Conservation (phyloP, 1,140 invertebrate species). For the Neelides sp. region DNA sequence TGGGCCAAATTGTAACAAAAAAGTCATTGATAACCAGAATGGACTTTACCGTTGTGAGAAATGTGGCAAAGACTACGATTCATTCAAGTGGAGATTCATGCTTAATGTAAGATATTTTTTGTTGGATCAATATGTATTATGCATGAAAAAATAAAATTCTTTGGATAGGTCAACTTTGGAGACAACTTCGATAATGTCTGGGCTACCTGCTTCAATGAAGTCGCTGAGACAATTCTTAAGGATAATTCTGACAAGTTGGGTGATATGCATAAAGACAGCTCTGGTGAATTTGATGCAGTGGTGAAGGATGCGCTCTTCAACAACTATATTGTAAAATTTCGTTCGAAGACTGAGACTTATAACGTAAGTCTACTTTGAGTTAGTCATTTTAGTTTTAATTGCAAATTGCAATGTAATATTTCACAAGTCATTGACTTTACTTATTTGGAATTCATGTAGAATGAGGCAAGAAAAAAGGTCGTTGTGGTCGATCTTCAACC, state of each 20-base stretch:
- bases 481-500: conserved; percentile 51
- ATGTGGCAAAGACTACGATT: conserved; percentile 67
- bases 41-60: conserved; percentile 88
- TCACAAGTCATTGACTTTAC: background rate
- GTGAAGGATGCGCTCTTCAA: conserved; percentile 64
- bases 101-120: conserved; percentile 49
- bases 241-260: conserved; percentile 66
- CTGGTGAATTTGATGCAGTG: conserved; percentile 45
- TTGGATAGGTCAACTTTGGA: conserved; percentile 52
- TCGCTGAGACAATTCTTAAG: conserved; percentile 66
- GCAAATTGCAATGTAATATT: conserved; percentile 11
- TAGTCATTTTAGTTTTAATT: conserved; percentile 6
- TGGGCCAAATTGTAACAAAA: conserved; percentile 76
- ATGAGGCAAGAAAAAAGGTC: conserved; percentile 68
- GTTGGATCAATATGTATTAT: conserved; percentile 3
- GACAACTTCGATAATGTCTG: conserved; percentile 71
- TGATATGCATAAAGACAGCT: conserved; percentile 37
- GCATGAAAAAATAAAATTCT: background rate
- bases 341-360: conserved; percentile 77
- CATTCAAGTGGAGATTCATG: conserved; percentile 76
- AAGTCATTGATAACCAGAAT: conserved; percentile 75
- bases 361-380: conserved; percentile 50
- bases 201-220: conserved; percentile 78
- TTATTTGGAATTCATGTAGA: conserved; percentile 41
- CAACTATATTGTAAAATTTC: conserved; percentile 63